phyloP scores from a whole-genome alignment of 2,888 invertebrate genomes.

The Myopa tessellatipennis region DNA sequence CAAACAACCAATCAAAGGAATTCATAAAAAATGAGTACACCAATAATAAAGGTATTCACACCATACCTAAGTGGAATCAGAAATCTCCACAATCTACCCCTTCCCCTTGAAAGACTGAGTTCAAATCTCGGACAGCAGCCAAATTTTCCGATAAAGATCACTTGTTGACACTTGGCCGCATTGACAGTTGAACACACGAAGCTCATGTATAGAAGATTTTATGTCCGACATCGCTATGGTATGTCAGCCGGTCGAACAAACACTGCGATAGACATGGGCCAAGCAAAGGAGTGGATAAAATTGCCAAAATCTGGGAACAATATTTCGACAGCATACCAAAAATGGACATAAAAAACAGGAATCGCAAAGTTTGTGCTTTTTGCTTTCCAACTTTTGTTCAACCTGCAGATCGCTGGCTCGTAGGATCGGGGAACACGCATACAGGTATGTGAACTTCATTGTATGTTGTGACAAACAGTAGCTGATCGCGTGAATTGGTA shows the following conservation, averaged over 20 bases:
- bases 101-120: too few species aligned
- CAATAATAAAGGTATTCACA: too few species aligned
- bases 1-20: too few species aligned
- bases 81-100: background rate
- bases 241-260: conserved; percentile 8
- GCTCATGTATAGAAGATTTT: conserved; percentile 50
- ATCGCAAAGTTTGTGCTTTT: conserved; percentile 18
- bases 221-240: conserved; percentile 17
- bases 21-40: too few species aligned
- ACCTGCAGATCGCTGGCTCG: background rate
- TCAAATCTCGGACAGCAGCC: too few species aligned
- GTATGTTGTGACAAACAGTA: conserved; percentile 47
- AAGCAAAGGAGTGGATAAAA: conserved; percentile 7
- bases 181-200: conserved; percentile 48
- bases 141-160: conserved; percentile 54
- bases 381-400: background rate
- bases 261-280: conserved; percentile 3
- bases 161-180: conserved; percentile 47
- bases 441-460: background rate
- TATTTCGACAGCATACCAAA: conserved; percentile 42
- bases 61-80: background rate
- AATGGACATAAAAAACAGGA: conserved; percentile 34
- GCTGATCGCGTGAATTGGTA: conserved; percentile 49
- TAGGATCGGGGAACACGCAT: background rate
- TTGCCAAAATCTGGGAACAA: conserved; percentile 39